Conservation (phyloP, 2,113 vertebrate species). For the Rhegmatorhina hoffmannsi region DNA sequence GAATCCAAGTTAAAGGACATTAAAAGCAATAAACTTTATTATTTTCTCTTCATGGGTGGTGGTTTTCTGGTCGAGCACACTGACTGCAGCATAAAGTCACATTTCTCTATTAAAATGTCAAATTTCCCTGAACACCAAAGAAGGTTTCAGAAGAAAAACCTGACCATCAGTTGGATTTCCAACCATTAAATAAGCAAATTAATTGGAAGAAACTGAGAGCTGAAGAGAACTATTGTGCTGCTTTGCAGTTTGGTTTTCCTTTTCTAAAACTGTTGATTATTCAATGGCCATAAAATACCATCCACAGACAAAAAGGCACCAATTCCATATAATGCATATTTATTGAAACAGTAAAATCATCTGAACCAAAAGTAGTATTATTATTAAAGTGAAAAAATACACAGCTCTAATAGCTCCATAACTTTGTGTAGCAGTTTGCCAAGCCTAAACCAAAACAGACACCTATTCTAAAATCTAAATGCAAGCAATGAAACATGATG, state of each 20-base stretch:
- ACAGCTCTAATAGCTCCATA: background rate
- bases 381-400: background rate
- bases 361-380: background rate
- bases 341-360: background rate
- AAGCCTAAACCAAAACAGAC: background rate
- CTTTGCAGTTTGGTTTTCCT: background rate
- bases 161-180: slow-evolving; percentile 29
- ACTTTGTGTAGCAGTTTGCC: background rate
- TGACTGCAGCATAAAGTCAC: slow-evolving; percentile 57
- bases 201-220: background rate
- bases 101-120: slow-evolving; percentile 70
- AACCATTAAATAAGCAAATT: slow-evolving; percentile 28
- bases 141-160: slow-evolving; percentile 43
- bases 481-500: background rate
- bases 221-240: background rate
- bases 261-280: background rate
- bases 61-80: slow-evolving; percentile 50
- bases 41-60: slow-evolving; percentile 22
- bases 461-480: background rate
- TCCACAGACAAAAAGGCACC: slow-evolving; percentile 7
- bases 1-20: slow-evolving; percentile 34
- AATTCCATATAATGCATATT: background rate
- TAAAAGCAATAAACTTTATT: slow-evolving; percentile 13
- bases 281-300: background rate
- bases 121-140: slow-evolving; percentile 43